Conservation (phyloP, 2,888 invertebrate species). For the Pammene aurita region DNA sequence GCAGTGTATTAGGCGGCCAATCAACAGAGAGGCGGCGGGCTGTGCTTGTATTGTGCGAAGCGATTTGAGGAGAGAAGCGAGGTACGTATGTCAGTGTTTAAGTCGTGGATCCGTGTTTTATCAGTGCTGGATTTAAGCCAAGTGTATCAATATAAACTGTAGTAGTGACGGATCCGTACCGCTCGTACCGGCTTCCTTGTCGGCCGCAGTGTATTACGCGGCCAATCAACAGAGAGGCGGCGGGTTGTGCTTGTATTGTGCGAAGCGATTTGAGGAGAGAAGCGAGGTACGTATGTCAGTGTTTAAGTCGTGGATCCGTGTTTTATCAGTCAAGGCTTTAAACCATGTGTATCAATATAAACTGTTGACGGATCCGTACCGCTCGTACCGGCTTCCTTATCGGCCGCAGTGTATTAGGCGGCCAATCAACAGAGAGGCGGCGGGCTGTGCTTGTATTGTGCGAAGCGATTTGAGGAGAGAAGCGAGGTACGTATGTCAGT, state of each 20-base stretch:
- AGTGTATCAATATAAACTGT: constrained; percentile 84
- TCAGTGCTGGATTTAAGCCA: constrained; percentile 33
- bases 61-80: neutral
- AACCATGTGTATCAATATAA: constrained; percentile 82
- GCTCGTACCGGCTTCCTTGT: constrained; percentile 62
- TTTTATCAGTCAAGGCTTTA: neutral
- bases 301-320: neutral
- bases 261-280: constrained; percentile 8
- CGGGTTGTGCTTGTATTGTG: constrained; percentile 57
- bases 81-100: neutral
- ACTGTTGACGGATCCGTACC: constrained; percentile 63
- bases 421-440: constrained; percentile 45
- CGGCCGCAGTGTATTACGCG: constrained; percentile 70
- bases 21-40: constrained; percentile 45
- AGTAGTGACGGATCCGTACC: constrained; percentile 50
- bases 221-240: constrained; percentile 45
- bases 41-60: constrained; percentile 56
- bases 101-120: neutral
- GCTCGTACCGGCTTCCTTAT: constrained; percentile 62
- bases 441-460: constrained; percentile 57
- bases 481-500: neutral
- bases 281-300: neutral
- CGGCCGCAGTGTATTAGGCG: constrained; percentile 70
- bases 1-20: constrained; percentile 67
- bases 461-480: constrained; percentile 8